phyloP scores from a whole-genome alignment of 2,888 invertebrate species.

The Drosophila eohydei region DNA sequence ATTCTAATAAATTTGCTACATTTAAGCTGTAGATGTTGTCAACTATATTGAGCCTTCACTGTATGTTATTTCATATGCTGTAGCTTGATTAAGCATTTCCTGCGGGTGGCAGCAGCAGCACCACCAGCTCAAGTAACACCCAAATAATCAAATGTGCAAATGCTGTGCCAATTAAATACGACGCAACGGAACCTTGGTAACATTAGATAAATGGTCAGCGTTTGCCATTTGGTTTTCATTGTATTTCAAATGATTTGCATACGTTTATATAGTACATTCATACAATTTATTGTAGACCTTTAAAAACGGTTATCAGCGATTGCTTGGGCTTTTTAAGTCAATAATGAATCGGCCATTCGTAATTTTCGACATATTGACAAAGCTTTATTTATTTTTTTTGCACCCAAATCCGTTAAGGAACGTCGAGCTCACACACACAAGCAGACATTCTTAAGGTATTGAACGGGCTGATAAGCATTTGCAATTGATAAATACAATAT shows the following conservation, averaged over 20 bases:
- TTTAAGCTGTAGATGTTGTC: background rate
- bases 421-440: background rate
- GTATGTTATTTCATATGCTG: constrained; percentile 20
- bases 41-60: constrained; percentile 7
- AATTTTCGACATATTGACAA: constrained; percentile 20
- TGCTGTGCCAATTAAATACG: constrained; percentile 30
- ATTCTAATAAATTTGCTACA: background rate
- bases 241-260: constrained; percentile 8
- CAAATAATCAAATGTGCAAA: constrained; percentile 16
- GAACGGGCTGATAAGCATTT: constrained; percentile 37
- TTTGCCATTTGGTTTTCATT: background rate
- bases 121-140: constrained; percentile 44
- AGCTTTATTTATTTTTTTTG: constrained; percentile 20
- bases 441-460: constrained; percentile 6
- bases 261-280: background rate
- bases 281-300: background rate
- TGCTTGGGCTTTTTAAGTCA: constrained; percentile 13
- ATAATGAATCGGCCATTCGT: constrained; percentile 16
- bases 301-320: constrained; percentile 23
- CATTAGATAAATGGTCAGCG: constrained; percentile 7
- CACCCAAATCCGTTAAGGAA: constrained; percentile 5
- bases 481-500: constrained; percentile 48
- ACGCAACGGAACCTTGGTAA: constrained; percentile 37
- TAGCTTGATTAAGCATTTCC: constrained; percentile 62
- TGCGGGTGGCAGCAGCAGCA: constrained; percentile 21